Evolutionary conservation across 1,140 invertebrate species (phyloP).

Genomic region (Meloidogyne exigua): DNA sequence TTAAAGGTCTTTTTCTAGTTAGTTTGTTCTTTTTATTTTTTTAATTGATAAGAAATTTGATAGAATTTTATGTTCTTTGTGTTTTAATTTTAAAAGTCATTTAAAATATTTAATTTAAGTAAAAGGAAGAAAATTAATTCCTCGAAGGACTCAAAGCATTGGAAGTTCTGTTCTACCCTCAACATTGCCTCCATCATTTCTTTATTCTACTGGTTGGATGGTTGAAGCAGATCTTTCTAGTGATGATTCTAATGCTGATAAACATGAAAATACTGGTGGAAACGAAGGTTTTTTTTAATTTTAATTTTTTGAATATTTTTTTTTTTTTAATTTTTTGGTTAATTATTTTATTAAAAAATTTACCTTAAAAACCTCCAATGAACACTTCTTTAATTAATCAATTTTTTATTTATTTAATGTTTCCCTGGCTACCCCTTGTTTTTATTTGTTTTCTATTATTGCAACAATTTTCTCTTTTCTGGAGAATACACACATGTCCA

Average conservation of each 20-base stretch:
- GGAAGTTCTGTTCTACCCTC: background rate
- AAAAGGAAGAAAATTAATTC: background rate
- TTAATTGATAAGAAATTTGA: too few species aligned
- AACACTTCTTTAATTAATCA: background rate
- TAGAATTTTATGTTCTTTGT: too few species aligned
- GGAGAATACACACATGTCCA: too few species aligned
- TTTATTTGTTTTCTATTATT: background rate
- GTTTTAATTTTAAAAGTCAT: too few species aligned
- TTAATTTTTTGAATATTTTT: too few species aligned
- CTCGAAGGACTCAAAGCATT: constrained; percentile 17
- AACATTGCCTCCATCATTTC: constrained; percentile 7
- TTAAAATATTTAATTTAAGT: too few species aligned
- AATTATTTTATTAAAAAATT: too few species aligned
- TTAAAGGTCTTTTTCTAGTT: too few species aligned
- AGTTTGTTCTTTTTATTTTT: too few species aligned
- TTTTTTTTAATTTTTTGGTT: background rate
- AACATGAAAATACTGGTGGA: background rate
- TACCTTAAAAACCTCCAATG: too few species aligned
- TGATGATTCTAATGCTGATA: background rate
- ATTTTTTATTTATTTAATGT: background rate
- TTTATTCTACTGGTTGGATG: constrained; percentile 27
- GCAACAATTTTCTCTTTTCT: background rate
- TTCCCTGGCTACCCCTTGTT: background rate
- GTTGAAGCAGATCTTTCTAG: constrained; percentile 26
- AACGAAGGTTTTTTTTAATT: background rate